phyloP scores from a whole-genome alignment of 2,888 invertebrate species.

The Incurvaria masculella region DNA sequence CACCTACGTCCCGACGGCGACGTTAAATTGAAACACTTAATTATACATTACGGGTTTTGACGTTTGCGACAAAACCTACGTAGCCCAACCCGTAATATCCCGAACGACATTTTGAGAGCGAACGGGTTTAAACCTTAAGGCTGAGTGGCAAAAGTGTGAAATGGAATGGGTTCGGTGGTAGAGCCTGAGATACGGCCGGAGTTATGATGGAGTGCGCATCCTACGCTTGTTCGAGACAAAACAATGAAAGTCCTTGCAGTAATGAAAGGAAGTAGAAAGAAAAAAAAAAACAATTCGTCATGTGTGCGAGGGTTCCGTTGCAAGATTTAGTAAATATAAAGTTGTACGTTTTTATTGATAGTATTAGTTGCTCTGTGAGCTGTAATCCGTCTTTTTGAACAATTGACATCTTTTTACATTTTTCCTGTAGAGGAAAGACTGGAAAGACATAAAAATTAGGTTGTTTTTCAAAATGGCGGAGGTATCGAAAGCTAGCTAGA shows the following conservation, averaged over 20 bases:
- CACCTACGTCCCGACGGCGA: background rate
- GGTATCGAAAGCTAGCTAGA: too few species aligned
- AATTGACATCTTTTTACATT: too few species aligned
- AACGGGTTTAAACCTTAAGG: background rate
- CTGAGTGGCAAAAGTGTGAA: background rate
- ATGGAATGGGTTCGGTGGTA: background rate
- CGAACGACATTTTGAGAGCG: background rate
- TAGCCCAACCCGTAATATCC: background rate
- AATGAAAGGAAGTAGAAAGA: slow-evolving; percentile 14
- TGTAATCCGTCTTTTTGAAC: too few species aligned
- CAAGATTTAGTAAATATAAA: too few species aligned
- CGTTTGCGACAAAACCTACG: background rate
- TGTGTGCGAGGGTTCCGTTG: too few species aligned
- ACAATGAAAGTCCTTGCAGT: background rate
- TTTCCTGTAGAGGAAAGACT: too few species aligned
- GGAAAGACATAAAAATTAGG: too few species aligned
- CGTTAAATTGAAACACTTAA: background rate
- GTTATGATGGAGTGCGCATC: background rate
- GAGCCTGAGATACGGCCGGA: background rate
- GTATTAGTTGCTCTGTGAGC: too few species aligned
- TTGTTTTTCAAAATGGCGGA: too few species aligned
- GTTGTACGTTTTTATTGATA: too few species aligned
- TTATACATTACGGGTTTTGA: background rate
- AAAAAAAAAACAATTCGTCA: slow-evolving; percentile 18
- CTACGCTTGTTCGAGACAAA: slow-evolving; percentile 1